These are phyloP conservation scores for Zaprionus nigranus DNA, from an alignment of 1,140 invertebrate species.

Conservation along the genomic window DNA sequence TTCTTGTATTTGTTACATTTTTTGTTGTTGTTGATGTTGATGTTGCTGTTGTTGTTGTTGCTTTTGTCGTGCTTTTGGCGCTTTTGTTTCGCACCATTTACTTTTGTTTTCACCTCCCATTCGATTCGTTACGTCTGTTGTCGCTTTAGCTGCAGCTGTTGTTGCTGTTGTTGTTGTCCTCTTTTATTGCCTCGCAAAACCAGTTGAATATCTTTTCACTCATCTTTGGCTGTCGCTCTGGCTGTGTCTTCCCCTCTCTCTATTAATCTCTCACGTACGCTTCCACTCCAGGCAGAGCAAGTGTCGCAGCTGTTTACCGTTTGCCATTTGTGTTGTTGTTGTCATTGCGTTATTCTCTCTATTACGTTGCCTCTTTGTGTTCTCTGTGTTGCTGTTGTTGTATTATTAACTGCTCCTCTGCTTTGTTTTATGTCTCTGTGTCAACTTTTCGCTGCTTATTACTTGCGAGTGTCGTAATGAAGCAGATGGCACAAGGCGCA, in stretches of 20 bases:
- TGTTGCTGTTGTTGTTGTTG: conserved; percentile 23
- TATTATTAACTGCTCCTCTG: conserved; percentile 66
- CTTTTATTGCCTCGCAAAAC: conserved; percentile 69
- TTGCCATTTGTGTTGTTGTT: conserved; percentile 48
- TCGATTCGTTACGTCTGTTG: conserved; percentile 41
- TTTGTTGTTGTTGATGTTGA: conserved; percentile 27
- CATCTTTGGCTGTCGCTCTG: conserved; percentile 14
- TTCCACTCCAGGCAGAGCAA: neutral
- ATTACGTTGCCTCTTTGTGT: conserved; percentile 12
- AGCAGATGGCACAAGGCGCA: conserved; percentile 54
- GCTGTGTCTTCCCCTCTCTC: neutral
- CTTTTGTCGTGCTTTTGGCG: conserved; percentile 51
- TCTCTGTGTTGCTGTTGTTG: conserved; percentile 11
- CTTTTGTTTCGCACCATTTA: conserved; percentile 67
- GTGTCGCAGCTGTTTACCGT: conserved; percentile 56
- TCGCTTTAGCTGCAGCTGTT: conserved; percentile 21
- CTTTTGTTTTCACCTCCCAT: conserved; percentile 68
- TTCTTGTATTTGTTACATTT: conserved; percentile 33
- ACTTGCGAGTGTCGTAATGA: conserved; percentile 42
- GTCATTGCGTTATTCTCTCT: conserved; percentile 39
- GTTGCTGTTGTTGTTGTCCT: conserved; percentile 24
- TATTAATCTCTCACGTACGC: neutral
- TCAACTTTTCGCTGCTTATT: conserved; percentile 73
- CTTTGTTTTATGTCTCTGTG: conserved; percentile 51
- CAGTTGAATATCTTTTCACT: conserved; percentile 67